Evolutionary conservation across 2,888 invertebrate species (phyloP).

Genomic region (Drosophila mettleri): DNA sequence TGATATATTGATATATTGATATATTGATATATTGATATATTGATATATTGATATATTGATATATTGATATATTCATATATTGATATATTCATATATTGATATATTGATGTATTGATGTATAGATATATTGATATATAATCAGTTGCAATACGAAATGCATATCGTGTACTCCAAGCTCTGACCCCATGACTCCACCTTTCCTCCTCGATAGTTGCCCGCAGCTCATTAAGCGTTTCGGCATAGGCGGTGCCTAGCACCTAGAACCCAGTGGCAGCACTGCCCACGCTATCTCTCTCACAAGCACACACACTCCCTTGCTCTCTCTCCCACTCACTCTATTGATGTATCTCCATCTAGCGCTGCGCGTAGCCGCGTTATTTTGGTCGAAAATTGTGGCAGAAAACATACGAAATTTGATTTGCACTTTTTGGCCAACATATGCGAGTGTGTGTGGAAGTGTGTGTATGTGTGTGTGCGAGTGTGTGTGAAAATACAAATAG

Average conservation of each 20-base stretch:
- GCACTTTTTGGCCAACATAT: conserved; percentile 63
- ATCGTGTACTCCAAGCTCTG: neutral
- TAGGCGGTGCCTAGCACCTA: conserved; percentile 12
- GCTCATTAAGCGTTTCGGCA: conserved; percentile 7
- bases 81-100: too few species aligned
- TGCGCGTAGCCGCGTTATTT: conserved; percentile 65
- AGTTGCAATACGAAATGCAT: neutral
- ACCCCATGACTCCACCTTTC: neutral
- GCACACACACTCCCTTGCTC: neutral
- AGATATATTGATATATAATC: neutral
- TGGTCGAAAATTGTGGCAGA: conserved; percentile 66
- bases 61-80: too few species aligned
- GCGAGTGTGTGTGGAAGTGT: conserved; percentile 11
- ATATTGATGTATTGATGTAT: too few species aligned
- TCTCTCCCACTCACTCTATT: neutral
- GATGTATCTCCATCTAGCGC: conserved; percentile 29
- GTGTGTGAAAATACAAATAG: conserved; percentile 78
- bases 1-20: too few species aligned
- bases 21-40: too few species aligned
- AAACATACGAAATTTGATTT: conserved; percentile 72
- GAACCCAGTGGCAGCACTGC: neutral
- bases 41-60: too few species aligned
- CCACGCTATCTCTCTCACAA: neutral
- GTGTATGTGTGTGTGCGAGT: conserved; percentile 19
- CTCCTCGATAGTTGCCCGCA: neutral